Base-by-base conservation (phyloP, 2,888 invertebrate genomes). In the Chrysodeixis includens region DNA sequence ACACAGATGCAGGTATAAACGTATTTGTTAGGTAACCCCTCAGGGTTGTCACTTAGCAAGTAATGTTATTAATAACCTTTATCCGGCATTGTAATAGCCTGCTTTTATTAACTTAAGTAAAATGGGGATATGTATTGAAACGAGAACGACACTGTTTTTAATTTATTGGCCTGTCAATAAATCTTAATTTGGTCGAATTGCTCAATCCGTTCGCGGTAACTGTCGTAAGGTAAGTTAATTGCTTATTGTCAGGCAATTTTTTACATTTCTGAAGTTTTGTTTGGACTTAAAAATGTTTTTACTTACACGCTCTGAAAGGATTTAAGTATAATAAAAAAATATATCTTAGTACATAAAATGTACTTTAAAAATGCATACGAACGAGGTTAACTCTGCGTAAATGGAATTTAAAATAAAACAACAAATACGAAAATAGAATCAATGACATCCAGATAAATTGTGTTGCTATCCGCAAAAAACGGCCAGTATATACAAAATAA, bases 361-460 rank as follows among this genome's bases (percentile, higher is more conserved):
- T 14, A 4, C n/a, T 40, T n/a, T 40, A 6, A 40, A 40, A 40
- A 6, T 40, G n/a, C n/a, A n/a, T n/a, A n/a, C 12, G 7, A 40
- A 40, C 40, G n/a, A 40, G n/a, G 40, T 35, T 35, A 35, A 14
- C 14, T 14, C 14, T 1, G 14, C 14, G 14, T 35, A 35, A 4
- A 35, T 2, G 35, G 12, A 12, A 14, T 35, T 35, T 14, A 35
- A 26, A 12, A 12, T 14, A 14, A 14, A 35, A 12, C 2, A 12
- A n/a, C 32, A 30, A 30, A 22, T 46, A 20, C 40, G 46, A 49
- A 70, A 66, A 74, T 49, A 59, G 6, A 30, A 12, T 1, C 6
- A 52, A 30, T 16, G 26, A 59, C 5, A 69, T 35, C 44, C 18
- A 8, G 46, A 16, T 49, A 18, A 10, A 20, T n/a, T 18, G 20